Conservation (phyloP, 2,797 vertebrate genomes). For the Hephaestus fuliginosus region DNA sequence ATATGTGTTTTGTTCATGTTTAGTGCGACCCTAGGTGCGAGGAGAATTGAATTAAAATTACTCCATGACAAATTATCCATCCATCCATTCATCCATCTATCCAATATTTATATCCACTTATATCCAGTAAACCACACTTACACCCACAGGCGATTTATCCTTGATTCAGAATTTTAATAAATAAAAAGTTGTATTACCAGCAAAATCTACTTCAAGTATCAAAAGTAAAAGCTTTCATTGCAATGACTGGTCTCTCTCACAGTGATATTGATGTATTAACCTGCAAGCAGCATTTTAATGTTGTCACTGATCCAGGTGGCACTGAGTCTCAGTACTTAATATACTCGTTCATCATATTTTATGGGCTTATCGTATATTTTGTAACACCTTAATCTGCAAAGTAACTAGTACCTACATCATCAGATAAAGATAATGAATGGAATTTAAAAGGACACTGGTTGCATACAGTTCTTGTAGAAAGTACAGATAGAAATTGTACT, state of each 20-base stretch:
- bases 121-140: neutral
- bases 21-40: neutral
- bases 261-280: conserved; percentile 2
- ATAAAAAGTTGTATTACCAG: neutral
- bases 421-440: conserved; percentile 2
- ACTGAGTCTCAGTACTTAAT: neutral
- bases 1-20: neutral
- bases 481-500: neutral
- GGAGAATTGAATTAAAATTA: neutral
- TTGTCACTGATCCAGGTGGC: conserved; percentile 31
- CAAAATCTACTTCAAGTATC: neutral
- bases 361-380: conserved; percentile 5
- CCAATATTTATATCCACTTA: neutral
- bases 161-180: neutral
- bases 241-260: neutral
- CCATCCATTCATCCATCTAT: neutral
- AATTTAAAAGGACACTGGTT: conserved; percentile 9
- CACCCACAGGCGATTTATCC: neutral
- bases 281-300: neutral
- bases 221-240: neutral
- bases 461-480: neutral
- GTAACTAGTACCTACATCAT: conserved; percentile 10
- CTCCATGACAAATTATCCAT: neutral
- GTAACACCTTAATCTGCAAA: conserved; percentile 15
- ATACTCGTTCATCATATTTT: conserved; percentile 14